Evolutionary conservation across 2,888 invertebrate species (phyloP), one percentile per base, ranked within the genome.

Genomic region (Orthosia gothica): DNA sequence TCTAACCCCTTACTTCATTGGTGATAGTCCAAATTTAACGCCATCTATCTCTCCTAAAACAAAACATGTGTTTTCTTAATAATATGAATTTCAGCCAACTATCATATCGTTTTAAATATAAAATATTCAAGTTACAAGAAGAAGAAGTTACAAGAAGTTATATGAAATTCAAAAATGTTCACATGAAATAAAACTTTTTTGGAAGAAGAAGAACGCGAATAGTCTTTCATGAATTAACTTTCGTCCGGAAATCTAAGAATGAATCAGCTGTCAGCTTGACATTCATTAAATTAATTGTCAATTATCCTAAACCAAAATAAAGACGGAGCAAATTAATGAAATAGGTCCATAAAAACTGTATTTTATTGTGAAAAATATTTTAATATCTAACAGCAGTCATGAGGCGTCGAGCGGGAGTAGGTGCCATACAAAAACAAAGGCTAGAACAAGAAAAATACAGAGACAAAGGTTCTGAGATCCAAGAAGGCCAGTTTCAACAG

Each of bases 401-500:
- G 98, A 97, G 99, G 74, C 97, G 99, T 82, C 97, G 99, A 76
- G 97, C 98, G 68, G 99, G 99, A 58, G 97, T 99, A 49, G 99
- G 99, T 74, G 99, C 99, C 32, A 98, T 99, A 82, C 99, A 99
- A 81, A 99, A 98, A 91, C 98, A 99, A 90, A 98, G 98, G 91
- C 91, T 98, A 59, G 98, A 98, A 89, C 98, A 99, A 92, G 99
- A 98, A 90, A 98, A 98, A 92, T 99, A 99, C 92, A 98, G 97
- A 91, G 99, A 99, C 92, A 99, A 99, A 93, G 99, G 99, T 2
- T 98, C 98, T 57, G 99, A 98, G 93, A 97, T 99, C 64, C 99
- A 99, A 91, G 99, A 99, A 92, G 98, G 98, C 88, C 99, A 99
- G 91, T 97, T 99, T 70, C 98, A 98, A 90, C 98, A 99, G 94